Evolutionary conservation across 2,888 invertebrate genomes (phyloP), one percentile per base, ranked within the genome.

Genomic region (Caenorhabditis zanzibari): DNA sequence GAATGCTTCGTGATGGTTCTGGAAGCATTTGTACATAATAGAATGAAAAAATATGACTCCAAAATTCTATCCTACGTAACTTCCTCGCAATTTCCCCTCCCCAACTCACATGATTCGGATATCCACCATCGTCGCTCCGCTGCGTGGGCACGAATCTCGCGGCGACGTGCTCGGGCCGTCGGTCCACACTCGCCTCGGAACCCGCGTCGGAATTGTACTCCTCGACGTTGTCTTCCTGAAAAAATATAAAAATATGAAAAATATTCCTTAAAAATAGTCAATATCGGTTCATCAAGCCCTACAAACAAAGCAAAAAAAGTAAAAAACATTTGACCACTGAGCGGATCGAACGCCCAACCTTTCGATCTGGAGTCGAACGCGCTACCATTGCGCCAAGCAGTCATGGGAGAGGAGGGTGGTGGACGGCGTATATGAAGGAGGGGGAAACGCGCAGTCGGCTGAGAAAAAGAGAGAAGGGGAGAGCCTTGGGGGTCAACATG

Each of bases 341-440:
- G 87, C 83, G 87, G 83, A 83, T 87, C 87, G 87, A 87, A 87
- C 87, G 83, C 87, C 87, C 87, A 87, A 87, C 87, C 87, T 87
- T 87, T 87, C 87, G 87, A 87, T 87, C 87, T 87, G 87, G 87
- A 87, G 87, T 87, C 87, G 87, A 87, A 87, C 87, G 87, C 87
- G 87, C 87, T 87, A 87, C 86, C 87, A 85, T 87, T 87, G 87
- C 87, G 87, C 87, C 86, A 68, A 68, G 68, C 68, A 68, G 68
- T 68, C 68, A 68, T 41, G 54, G 9, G 28, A 35, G 22, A 5
- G 16, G 16, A 12, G 16, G 6, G 32, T 3, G 32, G n/a, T 0
- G 64, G 35, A 12, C 12, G 28, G 22, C 32, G 22, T 66, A 47
- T 26, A 64, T 2, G 52, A 52, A 35, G n/a, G 47, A 64, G 64